Conservation (phyloP, 2,797 vertebrate genomes). For the Phylloscopus collybita region DNA sequence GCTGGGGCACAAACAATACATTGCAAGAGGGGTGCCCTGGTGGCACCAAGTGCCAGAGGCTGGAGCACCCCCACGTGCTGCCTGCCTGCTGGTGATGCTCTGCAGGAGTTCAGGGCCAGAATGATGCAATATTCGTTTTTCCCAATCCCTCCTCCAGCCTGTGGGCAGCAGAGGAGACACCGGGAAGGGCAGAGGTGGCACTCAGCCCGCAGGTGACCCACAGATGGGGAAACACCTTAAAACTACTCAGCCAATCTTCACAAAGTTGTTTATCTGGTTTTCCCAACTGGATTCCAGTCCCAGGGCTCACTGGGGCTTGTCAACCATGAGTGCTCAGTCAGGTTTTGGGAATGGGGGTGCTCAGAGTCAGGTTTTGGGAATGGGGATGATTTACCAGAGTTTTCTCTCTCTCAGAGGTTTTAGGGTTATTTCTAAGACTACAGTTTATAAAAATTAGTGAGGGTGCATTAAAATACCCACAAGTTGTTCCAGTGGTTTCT, state of each 20-base stretch:
- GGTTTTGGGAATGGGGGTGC: neutral
- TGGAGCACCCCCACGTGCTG: neutral
- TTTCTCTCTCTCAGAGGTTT: neutral
- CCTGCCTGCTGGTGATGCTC: neutral
- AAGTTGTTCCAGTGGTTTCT: neutral
- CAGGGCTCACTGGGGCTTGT: neutral
- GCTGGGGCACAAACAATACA: no score
- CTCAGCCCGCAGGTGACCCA: accelerated
- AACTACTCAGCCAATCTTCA: neutral
- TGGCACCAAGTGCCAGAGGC: neutral
- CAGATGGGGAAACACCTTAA: neutral
- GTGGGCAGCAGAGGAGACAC: accelerated
- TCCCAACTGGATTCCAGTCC: neutral
- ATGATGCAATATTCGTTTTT: neutral
- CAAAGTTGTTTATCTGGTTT: neutral
- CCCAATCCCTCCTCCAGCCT: neutral
- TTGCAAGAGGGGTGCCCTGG: neutral
- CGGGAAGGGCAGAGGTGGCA: accelerated
- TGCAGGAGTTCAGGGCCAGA: neutral
- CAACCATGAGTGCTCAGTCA: accelerated
- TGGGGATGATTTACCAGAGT: neutral
- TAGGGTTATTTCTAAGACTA: neutral
- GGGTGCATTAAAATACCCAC: neutral
- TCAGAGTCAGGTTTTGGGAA: neutral
- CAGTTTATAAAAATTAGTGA: neutral